Conservation (phyloP, 2,888 invertebrate genomes). For the Meiosimyza decipiens region DNA sequence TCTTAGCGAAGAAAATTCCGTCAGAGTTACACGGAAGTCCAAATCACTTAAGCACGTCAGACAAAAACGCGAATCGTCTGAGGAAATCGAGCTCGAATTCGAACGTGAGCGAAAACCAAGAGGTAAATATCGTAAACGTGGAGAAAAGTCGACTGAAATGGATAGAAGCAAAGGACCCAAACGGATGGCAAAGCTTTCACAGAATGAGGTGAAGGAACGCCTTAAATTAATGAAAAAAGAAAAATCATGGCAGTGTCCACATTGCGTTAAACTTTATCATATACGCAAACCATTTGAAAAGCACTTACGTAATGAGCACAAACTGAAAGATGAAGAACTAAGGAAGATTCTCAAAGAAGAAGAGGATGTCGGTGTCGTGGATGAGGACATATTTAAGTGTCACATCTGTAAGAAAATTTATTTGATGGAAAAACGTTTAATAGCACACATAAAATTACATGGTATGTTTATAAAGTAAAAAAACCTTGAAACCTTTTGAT, state of each 20-base stretch:
- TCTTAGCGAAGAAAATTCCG: constrained; percentile 37
- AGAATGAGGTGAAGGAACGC: constrained; percentile 58
- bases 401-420: constrained; percentile 62
- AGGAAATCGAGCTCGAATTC: constrained; percentile 12
- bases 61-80: constrained; percentile 27
- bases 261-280: constrained; percentile 63
- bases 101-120: constrained; percentile 23
- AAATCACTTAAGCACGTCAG: constrained; percentile 33
- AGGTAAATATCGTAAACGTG: constrained; percentile 53
- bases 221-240: constrained; percentile 58
- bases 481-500: neutral
- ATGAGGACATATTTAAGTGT: constrained; percentile 58
- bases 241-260: constrained; percentile 58
- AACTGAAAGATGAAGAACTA: constrained; percentile 53
- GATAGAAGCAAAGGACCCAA: constrained; percentile 40
- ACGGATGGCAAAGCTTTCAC: constrained; percentile 56
- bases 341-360: constrained; percentile 56
- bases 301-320: constrained; percentile 61
- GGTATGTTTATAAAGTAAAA: constrained; percentile 46
- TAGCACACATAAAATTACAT: constrained; percentile 60
- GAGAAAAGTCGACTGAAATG: constrained; percentile 25
- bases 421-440: constrained; percentile 56
- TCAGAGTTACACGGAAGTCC: constrained; percentile 42
- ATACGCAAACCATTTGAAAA: constrained; percentile 63
- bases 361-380: constrained; percentile 50